Percentiles rank a stretch among this genome's conserved stretches.
These are phyloP conservation scores for Eurystomus glaucurus DNA, from an alignment of 2,797 vertebrate genomes.

Conservation along the genomic window DNA sequence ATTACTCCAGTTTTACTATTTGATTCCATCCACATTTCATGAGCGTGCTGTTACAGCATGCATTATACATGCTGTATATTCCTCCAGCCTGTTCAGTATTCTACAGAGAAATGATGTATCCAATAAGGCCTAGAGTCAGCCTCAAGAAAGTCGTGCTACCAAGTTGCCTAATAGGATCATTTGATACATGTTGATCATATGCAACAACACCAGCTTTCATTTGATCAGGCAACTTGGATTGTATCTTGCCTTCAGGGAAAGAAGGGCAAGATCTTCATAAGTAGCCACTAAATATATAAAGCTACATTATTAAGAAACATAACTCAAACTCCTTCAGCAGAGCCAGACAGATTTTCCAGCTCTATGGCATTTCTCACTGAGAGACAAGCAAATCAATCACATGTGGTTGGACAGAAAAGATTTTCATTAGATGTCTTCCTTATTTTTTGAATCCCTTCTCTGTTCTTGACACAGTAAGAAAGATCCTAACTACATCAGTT, in stretches of 20 bases:
- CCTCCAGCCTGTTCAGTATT: background rate
- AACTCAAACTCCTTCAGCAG: slow-evolving; percentile 37
- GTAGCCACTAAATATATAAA: background rate
- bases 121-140: background rate
- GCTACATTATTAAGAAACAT: slow-evolving; percentile 51
- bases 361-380: slow-evolving; percentile 10
- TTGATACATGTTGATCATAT: slow-evolving; percentile 3
- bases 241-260: background rate
- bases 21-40: slow-evolving; percentile 53
- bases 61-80: slow-evolving; percentile 9
- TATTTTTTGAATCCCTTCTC: background rate
- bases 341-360: background rate
- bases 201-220: background rate
- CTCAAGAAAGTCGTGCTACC: slow-evolving; percentile 16
- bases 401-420: background rate
- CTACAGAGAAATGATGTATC: background rate
- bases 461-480: background rate
- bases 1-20: background rate
- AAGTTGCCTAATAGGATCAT: slow-evolving; percentile 20
- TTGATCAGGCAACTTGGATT: slow-evolving; percentile 6
- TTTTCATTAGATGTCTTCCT: background rate
- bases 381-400: slow-evolving; percentile 40
- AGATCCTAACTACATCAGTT: background rate
- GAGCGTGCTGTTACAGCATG: background rate
- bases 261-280: slow-evolving; percentile 1